A percentile compares a stretch with the other conserved stretches of the same genome.
Evolutionary conservation across 1,140 invertebrate genomes (phyloP).

Genomic region (Drosophila santomea): DNA sequence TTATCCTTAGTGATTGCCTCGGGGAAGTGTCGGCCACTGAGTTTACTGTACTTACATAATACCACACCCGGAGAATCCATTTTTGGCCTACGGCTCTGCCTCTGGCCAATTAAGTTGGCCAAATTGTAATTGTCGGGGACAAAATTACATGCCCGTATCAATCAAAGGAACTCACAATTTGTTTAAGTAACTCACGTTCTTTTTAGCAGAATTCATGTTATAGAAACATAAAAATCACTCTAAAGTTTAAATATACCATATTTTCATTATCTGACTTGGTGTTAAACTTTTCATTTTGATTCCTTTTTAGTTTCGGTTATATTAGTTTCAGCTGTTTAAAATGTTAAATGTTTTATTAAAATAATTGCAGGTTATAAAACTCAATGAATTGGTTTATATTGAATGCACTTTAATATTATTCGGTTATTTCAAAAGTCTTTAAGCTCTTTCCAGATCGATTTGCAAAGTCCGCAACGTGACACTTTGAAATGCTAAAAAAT

Average conservation of each 20-base stretch:
- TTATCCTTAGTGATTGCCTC: slow-evolving; percentile 15
- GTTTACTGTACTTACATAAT: slow-evolving; percentile 26
- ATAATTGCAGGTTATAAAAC: too few species aligned
- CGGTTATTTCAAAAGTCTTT: too few species aligned
- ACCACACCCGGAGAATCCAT: slow-evolving; percentile 9
- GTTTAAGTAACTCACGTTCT: not conserved
- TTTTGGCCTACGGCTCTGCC: slow-evolving; percentile 5
- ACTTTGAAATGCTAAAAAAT: not conserved
- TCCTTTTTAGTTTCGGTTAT: too few species aligned
- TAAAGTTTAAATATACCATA: too few species aligned
- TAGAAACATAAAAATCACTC: not conserved
- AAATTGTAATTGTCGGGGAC: slow-evolving; percentile 19
- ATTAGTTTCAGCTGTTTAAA: not conserved
- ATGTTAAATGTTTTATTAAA: too few species aligned
- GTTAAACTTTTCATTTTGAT: too few species aligned
- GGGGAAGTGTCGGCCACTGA: slow-evolving; percentile 5
- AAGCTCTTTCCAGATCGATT: too few species aligned
- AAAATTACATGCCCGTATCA: slow-evolving; percentile 4
- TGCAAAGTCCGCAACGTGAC: not conserved
- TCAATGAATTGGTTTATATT: too few species aligned
- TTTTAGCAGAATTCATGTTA: too few species aligned
- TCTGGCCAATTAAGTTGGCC: slow-evolving; percentile 19
- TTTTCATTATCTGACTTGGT: not conserved
- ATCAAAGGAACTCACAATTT: slow-evolving; percentile 9
- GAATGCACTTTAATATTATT: too few species aligned